Percentiles rank a stretch among this genome's conserved stretches.
phyloP scores from a whole-genome alignment of 2,888 invertebrate species.

The Drymonia ruficornis region DNA sequence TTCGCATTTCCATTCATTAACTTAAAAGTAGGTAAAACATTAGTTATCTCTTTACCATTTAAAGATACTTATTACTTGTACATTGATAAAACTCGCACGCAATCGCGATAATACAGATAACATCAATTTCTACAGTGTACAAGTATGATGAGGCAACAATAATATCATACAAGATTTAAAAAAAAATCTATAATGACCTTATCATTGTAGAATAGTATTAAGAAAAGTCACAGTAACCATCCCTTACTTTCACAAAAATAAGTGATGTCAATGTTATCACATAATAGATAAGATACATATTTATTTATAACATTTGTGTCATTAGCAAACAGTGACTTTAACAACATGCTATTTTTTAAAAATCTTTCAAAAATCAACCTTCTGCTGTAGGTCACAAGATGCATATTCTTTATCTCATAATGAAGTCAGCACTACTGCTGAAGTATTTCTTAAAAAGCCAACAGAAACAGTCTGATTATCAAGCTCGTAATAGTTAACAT shows the following conservation, averaged over 20 bases:
- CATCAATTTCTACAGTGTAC: not conserved
- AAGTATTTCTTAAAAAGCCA: constrained; percentile 9
- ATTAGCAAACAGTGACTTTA: not conserved
- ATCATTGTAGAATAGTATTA: no score
- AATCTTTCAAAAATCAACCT: not conserved
- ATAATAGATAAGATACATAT: no score
- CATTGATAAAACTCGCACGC: not conserved
- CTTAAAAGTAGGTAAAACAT: no score
- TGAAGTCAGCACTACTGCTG: not conserved
- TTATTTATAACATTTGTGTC: not conserved
- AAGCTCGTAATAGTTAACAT: constrained; percentile 26
- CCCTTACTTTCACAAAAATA: no score
- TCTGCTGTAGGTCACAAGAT: not conserved
- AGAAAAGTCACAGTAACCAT: no score
- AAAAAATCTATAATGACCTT: no score
- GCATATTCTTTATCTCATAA: not conserved
- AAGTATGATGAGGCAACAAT: no score
- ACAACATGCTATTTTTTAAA: not conserved
- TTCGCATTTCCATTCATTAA: no score
- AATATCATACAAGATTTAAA: no score
- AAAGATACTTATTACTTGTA: no score
- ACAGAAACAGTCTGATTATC: constrained; percentile 27
- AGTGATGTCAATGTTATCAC: no score
- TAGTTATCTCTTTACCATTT: no score
- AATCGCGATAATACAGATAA: not conserved